Conservation (phyloP, 1,140 invertebrate species). For the Musca vetustissima region DNA sequence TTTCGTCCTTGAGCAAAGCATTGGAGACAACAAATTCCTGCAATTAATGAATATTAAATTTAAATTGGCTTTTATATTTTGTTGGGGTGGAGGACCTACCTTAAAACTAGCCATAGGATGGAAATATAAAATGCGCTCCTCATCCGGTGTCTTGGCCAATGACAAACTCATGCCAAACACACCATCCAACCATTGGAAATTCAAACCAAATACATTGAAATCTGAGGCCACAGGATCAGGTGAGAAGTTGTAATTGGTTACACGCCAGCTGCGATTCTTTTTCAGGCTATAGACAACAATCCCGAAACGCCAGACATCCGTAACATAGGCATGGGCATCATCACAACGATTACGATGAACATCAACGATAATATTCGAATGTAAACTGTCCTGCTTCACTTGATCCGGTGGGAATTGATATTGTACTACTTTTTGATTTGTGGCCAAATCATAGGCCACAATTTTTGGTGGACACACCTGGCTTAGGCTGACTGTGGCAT, state of each 20-base stretch:
- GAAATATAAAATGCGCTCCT: conserved; percentile 69
- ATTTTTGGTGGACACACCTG: conserved; percentile 74
- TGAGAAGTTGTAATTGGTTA: conserved; percentile 73
- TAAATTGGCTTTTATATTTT: background rate
- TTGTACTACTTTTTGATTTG: conserved; percentile 63
- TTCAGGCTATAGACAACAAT: conserved; percentile 69
- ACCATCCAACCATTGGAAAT: conserved; percentile 81
- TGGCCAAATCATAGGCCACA: conserved; percentile 71
- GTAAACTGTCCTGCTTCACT: conserved; percentile 69
- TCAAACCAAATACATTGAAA: conserved; percentile 68
- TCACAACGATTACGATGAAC: conserved; percentile 65
- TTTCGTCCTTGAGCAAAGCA: conserved; percentile 64
- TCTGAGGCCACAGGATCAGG: conserved; percentile 75
- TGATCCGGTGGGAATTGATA: conserved; percentile 68
- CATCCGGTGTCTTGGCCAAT: conserved; percentile 54
- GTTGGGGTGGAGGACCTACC: conserved; percentile 29
- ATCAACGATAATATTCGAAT: conserved; percentile 74
- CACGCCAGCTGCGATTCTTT: conserved; percentile 69
- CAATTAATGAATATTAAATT: conserved; percentile 33
- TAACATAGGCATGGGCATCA: conserved; percentile 68
- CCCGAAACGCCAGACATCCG: conserved; percentile 77
- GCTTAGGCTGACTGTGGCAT: conserved; percentile 67
- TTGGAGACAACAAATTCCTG: conserved; percentile 72
- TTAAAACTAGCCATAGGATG: conserved; percentile 77
- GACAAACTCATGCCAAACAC: conserved; percentile 75